Conservation (phyloP, 1,140 invertebrate species). For the Trachelipus rathkii region DNA sequence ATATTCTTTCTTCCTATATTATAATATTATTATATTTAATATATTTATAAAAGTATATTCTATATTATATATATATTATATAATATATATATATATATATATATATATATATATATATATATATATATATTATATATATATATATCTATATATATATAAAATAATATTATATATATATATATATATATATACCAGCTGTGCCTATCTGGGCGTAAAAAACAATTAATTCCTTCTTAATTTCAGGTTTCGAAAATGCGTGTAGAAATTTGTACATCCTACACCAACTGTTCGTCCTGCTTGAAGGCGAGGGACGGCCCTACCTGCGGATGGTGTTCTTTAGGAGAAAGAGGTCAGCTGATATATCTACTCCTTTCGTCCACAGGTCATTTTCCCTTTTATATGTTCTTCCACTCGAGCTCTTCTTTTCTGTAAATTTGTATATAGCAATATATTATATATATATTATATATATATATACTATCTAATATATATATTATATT, state of each 20-base stretch:
- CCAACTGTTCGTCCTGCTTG: conserved; percentile 82
- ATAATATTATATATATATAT: not conserved
- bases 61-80: no score
- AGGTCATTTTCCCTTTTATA: no score
- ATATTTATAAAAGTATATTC: no score
- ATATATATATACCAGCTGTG: not conserved
- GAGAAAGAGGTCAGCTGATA: conserved; percentile 78
- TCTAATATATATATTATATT: no score
- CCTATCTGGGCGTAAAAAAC: not conserved
- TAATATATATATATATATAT: no score
- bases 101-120: not conserved
- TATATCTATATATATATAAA: conserved; percentile 4
- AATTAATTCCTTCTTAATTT: not conserved
- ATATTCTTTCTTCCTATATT: no score
- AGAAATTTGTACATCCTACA: conserved; percentile 82
- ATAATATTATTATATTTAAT: no score
- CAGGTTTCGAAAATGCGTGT: conserved; percentile 83
- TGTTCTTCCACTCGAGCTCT: no score
- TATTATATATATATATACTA: no score
- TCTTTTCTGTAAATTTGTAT: no score
- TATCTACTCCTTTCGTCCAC: not conserved
- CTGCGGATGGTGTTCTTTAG: conserved; percentile 95
- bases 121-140: conserved; percentile 15
- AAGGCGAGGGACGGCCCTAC: conserved; percentile 91
- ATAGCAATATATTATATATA: no score